phyloP scores from a whole-genome alignment of 2,113 vertebrate species.

The Ptyas mucosa region DNA sequence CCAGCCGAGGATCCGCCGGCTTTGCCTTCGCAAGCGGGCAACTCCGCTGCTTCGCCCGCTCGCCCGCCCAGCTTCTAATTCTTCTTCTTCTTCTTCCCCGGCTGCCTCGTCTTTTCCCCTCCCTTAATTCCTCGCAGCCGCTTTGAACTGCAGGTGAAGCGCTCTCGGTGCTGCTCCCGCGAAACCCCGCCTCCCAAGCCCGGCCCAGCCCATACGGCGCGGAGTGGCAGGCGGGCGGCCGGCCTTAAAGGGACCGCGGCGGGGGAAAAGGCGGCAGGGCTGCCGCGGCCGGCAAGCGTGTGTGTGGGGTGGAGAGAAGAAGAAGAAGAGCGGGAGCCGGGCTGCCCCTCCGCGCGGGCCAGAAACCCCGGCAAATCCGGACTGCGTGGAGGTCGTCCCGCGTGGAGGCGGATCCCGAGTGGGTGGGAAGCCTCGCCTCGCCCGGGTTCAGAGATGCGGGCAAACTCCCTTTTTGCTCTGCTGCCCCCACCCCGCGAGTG shows the following conservation, averaged over 20 bases:
- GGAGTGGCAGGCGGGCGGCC: slow-evolving; percentile 26
- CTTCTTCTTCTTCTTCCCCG: no score
- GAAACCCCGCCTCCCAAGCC: slow-evolving; percentile 60
- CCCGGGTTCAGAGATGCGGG: neutral
- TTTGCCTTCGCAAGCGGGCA: neutral
- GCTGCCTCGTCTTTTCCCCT: neutral
- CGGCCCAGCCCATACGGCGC: slow-evolving; percentile 49
- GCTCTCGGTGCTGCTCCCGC: slow-evolving; percentile 44
- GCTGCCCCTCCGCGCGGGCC: neutral
- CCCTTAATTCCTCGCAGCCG: slow-evolving; percentile 16
- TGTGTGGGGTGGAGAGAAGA: no score
- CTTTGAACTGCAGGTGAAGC: slow-evolving; percentile 67
- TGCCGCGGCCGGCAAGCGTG: fast-evolving
- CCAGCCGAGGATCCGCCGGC: neutral
- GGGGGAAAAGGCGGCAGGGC: neutral
- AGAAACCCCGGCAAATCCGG: neutral
- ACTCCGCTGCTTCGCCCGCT: no score
- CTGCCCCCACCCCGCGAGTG: no score
- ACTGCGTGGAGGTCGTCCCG: neutral
- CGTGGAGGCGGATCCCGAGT: neutral
- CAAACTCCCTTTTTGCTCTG: neutral
- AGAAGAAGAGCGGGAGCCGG: no score
- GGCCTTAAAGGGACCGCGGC: slow-evolving; percentile 61
- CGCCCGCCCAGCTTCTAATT: no score
- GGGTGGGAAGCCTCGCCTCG: neutral